Base-by-base conservation (phyloP, 2,888 invertebrate species). In the Andrena bucephala region DNA sequence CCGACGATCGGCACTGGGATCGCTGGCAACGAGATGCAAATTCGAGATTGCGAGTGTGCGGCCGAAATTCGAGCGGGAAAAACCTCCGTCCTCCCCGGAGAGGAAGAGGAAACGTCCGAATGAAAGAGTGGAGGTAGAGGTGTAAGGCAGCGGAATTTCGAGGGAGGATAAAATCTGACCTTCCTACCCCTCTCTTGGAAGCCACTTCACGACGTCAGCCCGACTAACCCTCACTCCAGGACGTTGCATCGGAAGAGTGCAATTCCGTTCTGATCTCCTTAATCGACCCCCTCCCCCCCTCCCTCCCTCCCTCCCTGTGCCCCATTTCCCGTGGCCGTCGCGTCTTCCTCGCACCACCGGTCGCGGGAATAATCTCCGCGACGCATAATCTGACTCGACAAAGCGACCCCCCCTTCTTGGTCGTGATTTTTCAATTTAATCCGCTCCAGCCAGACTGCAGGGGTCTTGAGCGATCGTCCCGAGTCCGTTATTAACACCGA, bases 361-460 rank as follows among this genome's bases (percentile, higher is more conserved):
- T 77, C 76, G 29, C 60, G 66, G 69, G 59, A 75, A 66, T 74
- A 78, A 84, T 84, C 71, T 73, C 52, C 52, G 36, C 52, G 33
- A 20, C 54, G 59, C 70, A 80, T 83, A 85, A 85, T 85, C 83
- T 71, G 74, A 72, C 85, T 81, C 66, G 83, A 85, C 83, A 77
- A 81, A 83, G 77, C 74, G 80, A 48, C n/a, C 13, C 62, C n/a
- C 62, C 65, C 72, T 62, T 20, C 36, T 5, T 24, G 52, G 54
- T 48, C 16, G 63, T 48, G 80, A 85, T 81, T 77, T 83, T 85
- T 85, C 83, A 83, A 83, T 85, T 80, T 85, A 83, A 83, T 83
- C 67, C 75, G 31, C 59, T 62, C 69, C 57, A 16, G 27, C 54
- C 31, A 63, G 62, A 36, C 36, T 42, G 42, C 42, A 42, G 48